These are phyloP conservation scores for Protobothrops flavoviridis DNA, from an alignment of 2,113 vertebrate genomes.

Conservation along the genomic window DNA sequence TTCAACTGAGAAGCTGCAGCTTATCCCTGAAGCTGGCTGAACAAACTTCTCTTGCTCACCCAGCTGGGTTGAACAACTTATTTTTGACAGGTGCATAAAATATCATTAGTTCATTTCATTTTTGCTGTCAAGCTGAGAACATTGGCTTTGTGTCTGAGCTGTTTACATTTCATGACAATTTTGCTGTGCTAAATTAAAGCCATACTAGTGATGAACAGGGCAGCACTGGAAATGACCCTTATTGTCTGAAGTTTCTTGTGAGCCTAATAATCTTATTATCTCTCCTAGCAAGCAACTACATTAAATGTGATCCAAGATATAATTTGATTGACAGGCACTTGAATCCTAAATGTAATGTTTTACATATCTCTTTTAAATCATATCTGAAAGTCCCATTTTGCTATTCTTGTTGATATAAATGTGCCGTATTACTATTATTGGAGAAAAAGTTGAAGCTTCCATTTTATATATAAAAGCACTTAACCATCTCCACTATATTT, in stretches of 20 bases:
- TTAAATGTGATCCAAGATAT: slow-evolving; percentile 20
- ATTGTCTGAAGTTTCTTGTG: neutral
- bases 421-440: neutral
- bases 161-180: slow-evolving; percentile 33
- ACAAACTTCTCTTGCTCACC: slow-evolving; percentile 20
- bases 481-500: neutral
- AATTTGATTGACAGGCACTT: neutral
- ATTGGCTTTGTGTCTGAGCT: slow-evolving; percentile 35
- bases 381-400: neutral
- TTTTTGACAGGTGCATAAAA: slow-evolving; percentile 19
- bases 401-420: slow-evolving; percentile 1
- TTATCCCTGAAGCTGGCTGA: slow-evolving; percentile 5
- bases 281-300: slow-evolving; percentile 13
- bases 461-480: neutral
- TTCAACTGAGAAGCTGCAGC: neutral
- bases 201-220: slow-evolving; percentile 19
- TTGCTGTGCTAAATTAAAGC: slow-evolving; percentile 49
- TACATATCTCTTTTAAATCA: neutral
- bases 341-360: slow-evolving; percentile 7
- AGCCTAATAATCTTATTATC: slow-evolving; percentile 1
- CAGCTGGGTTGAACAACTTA: slow-evolving; percentile 34
- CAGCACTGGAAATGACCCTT: neutral
- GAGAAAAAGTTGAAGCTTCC: neutral
- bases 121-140: slow-evolving; percentile 5
- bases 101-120: slow-evolving; percentile 38